A percentile compares a stretch with the other conserved stretches of the same genome.
Conservation (phyloP, 2,797 vertebrate species). For the Hafferia zeledoni region DNA sequence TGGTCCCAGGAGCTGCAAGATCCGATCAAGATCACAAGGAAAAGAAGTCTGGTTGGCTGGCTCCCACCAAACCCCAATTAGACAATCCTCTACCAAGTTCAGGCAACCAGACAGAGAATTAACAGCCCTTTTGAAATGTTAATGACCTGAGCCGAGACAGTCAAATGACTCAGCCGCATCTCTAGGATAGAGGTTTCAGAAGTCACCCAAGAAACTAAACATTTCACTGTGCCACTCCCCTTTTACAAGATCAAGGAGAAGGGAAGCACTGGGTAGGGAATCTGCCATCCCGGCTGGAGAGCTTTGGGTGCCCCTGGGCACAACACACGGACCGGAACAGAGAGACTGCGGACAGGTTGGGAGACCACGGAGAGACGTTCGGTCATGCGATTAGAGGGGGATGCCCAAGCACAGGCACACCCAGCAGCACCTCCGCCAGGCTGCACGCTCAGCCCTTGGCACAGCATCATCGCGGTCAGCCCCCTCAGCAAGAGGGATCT, state of each 20-base stretch:
- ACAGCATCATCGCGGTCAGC: not conserved
- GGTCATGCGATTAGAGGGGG: rapidly evolving
- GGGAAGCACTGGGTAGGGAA: not conserved
- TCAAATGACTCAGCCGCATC: constrained; percentile 18
- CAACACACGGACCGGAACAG: rapidly evolving
- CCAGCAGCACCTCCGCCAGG: not conserved
- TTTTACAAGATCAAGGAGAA: not conserved
- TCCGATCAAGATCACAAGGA: constrained; percentile 4
- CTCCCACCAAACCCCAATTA: not conserved
- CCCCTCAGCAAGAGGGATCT: not conserved
- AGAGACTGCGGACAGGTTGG: not conserved
- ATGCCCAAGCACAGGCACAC: not conserved
- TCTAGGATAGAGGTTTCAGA: not conserved
- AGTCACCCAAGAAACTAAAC: not conserved
- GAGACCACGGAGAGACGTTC: rapidly evolving
- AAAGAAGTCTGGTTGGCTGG: constrained; percentile 4
- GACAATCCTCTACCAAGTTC: not conserved
- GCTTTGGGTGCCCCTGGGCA: rapidly evolving
- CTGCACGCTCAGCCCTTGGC: not conserved
- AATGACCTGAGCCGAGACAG: not conserved
- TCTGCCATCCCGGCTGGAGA: rapidly evolving
- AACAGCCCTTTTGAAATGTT: constrained; percentile 3
- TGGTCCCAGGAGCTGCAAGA: constrained; percentile 3
- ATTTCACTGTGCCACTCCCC: not conserved
- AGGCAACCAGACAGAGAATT: constrained; percentile 18